Evolutionary conservation across 2,888 invertebrate species (phyloP).

Genomic region (Tenthredo livida): DNA sequence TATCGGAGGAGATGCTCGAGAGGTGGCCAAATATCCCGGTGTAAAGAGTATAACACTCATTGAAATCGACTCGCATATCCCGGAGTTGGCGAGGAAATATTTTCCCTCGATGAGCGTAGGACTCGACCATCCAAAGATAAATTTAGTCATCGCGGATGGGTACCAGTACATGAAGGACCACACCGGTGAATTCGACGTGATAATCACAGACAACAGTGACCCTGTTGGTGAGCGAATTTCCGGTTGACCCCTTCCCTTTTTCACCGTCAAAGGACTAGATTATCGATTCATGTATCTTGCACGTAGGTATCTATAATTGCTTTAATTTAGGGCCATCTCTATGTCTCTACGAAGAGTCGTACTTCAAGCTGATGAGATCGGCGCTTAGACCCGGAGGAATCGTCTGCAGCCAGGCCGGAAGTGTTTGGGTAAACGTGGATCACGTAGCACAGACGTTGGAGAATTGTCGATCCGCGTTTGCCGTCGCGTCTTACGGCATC

Average conservation of each 20-base stretch:
- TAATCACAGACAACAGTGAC: conserved; percentile 99
- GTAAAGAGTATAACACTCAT: conserved; percentile 94
- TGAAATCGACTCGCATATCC: conserved; percentile 96
- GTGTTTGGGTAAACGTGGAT: conserved; percentile 89
- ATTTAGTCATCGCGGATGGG: conserved; percentile 93
- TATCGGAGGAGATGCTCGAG: conserved; percentile 98
- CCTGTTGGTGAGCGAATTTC: conserved; percentile 86
- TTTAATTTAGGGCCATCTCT: conserved; percentile 82
- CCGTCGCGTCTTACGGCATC: conserved; percentile 88
- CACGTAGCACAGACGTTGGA: conserved; percentile 88
- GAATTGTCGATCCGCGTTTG: conserved; percentile 89
- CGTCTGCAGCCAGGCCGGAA: conserved; percentile 93
- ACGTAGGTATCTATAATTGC: neutral
- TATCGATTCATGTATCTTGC: neutral
- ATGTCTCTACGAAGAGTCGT: conserved; percentile 88
- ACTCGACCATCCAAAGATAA: conserved; percentile 90
- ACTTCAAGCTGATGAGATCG: conserved; percentile 90
- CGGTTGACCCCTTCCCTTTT: neutral
- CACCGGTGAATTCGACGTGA: conserved; percentile 94
- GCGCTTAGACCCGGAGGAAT: conserved; percentile 93
- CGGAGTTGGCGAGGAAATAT: conserved; percentile 93
- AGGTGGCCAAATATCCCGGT: conserved; percentile 94
- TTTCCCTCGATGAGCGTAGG: conserved; percentile 95
- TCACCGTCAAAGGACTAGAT: too few relatives aligned
- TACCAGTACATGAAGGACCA: conserved; percentile 96